Conservation (phyloP, 2,797 vertebrate genomes). For the Ispidina lecontei region DNA sequence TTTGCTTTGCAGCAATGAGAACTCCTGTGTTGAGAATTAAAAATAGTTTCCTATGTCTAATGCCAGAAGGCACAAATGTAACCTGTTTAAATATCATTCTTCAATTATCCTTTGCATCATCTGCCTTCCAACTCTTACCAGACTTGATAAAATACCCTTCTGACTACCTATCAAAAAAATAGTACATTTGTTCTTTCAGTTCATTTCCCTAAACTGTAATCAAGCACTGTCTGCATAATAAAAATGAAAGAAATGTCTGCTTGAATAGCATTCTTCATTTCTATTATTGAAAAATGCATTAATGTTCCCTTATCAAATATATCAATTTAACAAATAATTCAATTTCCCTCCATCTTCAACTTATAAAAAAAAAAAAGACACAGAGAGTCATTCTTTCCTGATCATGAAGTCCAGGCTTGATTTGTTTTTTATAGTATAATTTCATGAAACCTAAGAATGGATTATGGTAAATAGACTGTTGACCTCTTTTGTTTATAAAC, state of each 20-base stretch:
- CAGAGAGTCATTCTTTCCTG: neutral
- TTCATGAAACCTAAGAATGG: neutral
- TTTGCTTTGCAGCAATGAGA: constrained; percentile 26
- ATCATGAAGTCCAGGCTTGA: neutral
- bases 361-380: neutral
- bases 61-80: constrained; percentile 24
- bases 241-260: constrained; percentile 28
- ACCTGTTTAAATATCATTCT: constrained; percentile 53
- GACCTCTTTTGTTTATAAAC: constrained; percentile 19
- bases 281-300: constrained; percentile 46
- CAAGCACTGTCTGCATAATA: constrained; percentile 26
- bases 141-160: neutral
- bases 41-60: constrained; percentile 13
- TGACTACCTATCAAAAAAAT: constrained; percentile 41
- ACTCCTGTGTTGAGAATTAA: neutral
- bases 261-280: constrained; percentile 41
- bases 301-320: constrained; percentile 37
- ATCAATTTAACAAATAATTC: constrained; percentile 23
- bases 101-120: constrained; percentile 52
- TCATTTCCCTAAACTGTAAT: constrained; percentile 59
- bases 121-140: constrained; percentile 42
- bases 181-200: constrained; percentile 41
- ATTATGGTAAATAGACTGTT: neutral
- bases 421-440: neutral
- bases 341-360: neutral